Conservation (phyloP, 2,113 vertebrate species). For the Rissa tridactyla region DNA sequence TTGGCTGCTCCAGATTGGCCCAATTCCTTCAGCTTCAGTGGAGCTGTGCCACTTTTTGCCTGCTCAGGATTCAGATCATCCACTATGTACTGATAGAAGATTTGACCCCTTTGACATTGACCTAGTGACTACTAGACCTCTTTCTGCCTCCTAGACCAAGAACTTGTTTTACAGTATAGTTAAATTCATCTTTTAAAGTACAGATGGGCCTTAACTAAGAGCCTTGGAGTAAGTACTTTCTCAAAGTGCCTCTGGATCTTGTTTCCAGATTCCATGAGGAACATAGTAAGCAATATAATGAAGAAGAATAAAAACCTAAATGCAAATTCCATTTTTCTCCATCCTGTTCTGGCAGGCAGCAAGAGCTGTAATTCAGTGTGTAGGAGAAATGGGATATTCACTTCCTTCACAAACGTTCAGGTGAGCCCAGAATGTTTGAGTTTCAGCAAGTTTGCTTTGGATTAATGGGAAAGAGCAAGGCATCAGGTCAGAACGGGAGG, state of each 20-base stretch:
- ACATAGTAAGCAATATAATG: not conserved
- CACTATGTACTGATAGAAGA: not conserved
- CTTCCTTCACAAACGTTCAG: not conserved
- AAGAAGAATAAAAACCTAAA: not conserved
- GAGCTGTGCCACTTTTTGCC: not conserved
- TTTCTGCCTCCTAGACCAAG: not conserved
- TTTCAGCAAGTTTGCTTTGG: not conserved
- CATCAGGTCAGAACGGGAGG: not conserved
- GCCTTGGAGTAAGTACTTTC: not conserved
- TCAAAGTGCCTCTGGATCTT: not conserved
- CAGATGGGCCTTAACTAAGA: not conserved
- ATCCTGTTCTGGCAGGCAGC: not conserved
- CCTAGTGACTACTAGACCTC: not conserved
- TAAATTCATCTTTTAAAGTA: not conserved
- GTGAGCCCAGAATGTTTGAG: not conserved
- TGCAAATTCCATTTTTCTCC: not conserved
- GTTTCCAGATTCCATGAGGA: not conserved
- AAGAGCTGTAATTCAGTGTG: not conserved
- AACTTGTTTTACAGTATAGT: not conserved
- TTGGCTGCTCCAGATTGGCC: rapidly evolving
- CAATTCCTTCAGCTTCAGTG: not conserved
- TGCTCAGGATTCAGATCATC: not conserved
- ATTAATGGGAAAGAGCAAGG: not conserved
- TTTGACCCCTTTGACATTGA: not conserved
- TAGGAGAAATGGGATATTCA: not conserved